Evolutionary conservation across 1,140 invertebrate species (phyloP).

Genomic region (Tetranychus urticae): DNA sequence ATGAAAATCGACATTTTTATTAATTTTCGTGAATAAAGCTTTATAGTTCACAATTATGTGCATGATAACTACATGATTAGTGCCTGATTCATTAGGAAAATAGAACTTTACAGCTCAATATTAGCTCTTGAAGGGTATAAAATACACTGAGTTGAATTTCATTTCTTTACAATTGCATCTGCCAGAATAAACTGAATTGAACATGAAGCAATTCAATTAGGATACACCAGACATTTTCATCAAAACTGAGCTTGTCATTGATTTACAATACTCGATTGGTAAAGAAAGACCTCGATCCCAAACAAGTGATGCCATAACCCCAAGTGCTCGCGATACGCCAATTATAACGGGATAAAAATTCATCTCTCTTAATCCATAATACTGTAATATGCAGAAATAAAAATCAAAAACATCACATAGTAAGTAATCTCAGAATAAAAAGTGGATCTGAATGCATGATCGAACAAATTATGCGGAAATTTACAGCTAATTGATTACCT

Average conservation of each 20-base stretch:
- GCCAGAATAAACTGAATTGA: no score
- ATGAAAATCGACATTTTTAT: no score
- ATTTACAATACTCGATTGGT: constrained; percentile 89
- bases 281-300: constrained; percentile 86
- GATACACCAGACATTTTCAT: constrained; percentile 34
- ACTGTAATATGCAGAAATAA: constrained; percentile 30
- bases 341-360: constrained; percentile 96
- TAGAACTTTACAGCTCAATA: no score
- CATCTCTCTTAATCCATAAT: constrained; percentile 93
- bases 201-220: background rate
- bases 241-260: constrained; percentile 61
- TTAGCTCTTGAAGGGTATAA: no score
- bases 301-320: constrained; percentile 64
- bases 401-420: constrained; percentile 9
- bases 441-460: background rate
- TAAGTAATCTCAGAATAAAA: background rate
- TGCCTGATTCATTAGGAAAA: no score
- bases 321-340: constrained; percentile 78
- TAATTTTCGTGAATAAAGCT: no score
- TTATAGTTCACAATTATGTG: no score
- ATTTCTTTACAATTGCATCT: no score
- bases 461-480: no score
- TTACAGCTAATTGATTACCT: constrained; percentile 17
- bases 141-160: no score
- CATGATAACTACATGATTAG: no score